A percentile compares a stretch with the other conserved stretches of the same genome.
phyloP scores from a whole-genome alignment of 2,113 vertebrate genomes.

The Thunnus thynnus region DNA sequence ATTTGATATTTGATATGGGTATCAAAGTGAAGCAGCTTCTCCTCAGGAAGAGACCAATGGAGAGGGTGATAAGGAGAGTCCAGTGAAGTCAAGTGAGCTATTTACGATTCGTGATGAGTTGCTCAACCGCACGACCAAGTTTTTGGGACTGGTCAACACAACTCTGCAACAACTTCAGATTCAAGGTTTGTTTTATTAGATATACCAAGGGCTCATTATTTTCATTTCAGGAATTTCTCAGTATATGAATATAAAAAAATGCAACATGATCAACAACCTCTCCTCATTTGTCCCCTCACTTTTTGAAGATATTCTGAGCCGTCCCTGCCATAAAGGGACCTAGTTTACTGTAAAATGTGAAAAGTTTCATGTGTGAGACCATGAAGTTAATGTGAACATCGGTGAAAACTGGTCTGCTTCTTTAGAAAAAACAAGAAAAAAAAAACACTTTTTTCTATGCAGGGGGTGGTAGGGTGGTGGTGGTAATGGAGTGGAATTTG shows the following conservation, averaged over 20 bases:
- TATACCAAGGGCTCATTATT: background rate
- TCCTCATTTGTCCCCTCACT: background rate
- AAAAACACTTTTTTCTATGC: too few relatives aligned
- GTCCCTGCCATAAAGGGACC: too few relatives aligned
- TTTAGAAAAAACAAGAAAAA: too few relatives aligned
- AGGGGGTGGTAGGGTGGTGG: too few relatives aligned
- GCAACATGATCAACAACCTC: background rate
- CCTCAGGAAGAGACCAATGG: background rate
- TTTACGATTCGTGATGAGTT: slow-evolving; percentile 82
- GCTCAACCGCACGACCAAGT: slow-evolving; percentile 86
- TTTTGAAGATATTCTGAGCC: background rate
- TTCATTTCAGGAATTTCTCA: background rate
- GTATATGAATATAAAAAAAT: background rate
- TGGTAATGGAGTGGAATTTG: too few relatives aligned
- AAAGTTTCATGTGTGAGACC: too few relatives aligned
- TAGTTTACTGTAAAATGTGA: too few relatives aligned
- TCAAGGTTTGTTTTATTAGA: slow-evolving; percentile 78
- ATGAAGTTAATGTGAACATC: too few relatives aligned
- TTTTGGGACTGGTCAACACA: slow-evolving; percentile 77
- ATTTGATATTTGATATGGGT: slow-evolving; percentile 44
- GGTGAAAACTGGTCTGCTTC: too few relatives aligned
- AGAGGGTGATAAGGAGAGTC: background rate
- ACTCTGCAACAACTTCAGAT: slow-evolving; percentile 85
- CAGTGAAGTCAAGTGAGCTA: slow-evolving; percentile 57
- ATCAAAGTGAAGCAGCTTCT: slow-evolving; percentile 8